phyloP scores from a whole-genome alignment of 2,797 vertebrate species.

The Chelidonichthys spinosus region DNA sequence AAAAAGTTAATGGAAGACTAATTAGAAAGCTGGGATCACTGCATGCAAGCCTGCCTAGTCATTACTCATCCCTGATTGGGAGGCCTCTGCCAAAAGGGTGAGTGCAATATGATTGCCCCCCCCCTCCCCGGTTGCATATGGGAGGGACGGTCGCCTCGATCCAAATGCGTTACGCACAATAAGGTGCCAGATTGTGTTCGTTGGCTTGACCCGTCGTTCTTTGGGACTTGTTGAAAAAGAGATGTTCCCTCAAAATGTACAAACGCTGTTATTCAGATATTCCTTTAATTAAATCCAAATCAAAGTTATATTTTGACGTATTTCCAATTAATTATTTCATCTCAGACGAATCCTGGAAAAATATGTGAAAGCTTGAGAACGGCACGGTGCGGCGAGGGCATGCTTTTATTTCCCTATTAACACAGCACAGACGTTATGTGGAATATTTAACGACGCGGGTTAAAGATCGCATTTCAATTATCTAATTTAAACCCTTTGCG shows the following conservation, averaged over 20 bases:
- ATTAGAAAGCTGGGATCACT: constrained; percentile 86
- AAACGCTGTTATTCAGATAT: background rate
- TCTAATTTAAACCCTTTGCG: constrained; percentile 36
- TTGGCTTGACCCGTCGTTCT: constrained; percentile 34
- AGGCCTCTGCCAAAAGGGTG: constrained; percentile 74
- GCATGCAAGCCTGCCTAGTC: constrained; percentile 79
- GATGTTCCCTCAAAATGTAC: background rate
- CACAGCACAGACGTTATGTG: background rate
- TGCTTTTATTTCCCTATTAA: constrained; percentile 10
- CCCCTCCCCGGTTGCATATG: constrained; percentile 48
- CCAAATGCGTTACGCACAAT: constrained; percentile 56
- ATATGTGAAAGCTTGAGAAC: background rate
- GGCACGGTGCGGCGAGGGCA: background rate
- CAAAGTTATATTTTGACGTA: constrained; percentile 16
- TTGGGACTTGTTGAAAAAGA: constrained; percentile 8
- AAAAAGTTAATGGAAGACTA: constrained; percentile 86
- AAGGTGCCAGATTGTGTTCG: constrained; percentile 35
- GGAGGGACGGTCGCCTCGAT: constrained; percentile 47
- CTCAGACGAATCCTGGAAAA: background rate
- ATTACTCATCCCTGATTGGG: constrained; percentile 87
- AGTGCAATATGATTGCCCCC: constrained; percentile 68
- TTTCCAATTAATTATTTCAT: constrained; percentile 17
- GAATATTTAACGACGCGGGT: constrained; percentile 32
- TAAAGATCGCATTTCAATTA: constrained; percentile 42
- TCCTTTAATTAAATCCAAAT: constrained; percentile 13